Evolutionary conservation across 2,888 invertebrate genomes (phyloP).

Genomic region (Tineola bisselliella): DNA sequence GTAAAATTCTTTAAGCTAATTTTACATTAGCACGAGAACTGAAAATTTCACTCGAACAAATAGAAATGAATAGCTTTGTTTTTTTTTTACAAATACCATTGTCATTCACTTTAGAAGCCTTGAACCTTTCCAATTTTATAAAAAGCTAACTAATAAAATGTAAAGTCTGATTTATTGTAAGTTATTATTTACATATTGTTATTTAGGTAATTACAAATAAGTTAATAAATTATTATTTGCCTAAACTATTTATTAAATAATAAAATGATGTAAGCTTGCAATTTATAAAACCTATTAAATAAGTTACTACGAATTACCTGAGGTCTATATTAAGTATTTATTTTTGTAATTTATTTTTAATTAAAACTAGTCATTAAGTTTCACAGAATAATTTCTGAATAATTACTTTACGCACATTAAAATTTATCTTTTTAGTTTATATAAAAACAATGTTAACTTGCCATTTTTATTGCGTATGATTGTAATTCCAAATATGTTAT

Average conservation of each 20-base stretch:
- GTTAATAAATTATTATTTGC: background rate
- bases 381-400: background rate
- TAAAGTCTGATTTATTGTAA: background rate
- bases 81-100: no score
- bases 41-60: background rate
- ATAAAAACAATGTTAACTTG: background rate
- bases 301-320: background rate
- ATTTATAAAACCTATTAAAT: background rate
- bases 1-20: background rate
- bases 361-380: background rate
- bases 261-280: no score
- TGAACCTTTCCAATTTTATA: no score
- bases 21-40: background rate
- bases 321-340: background rate
- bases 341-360: background rate
- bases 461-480: background rate
- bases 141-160: background rate
- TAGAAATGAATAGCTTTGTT: background rate
- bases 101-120: no score
- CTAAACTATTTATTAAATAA: no score
- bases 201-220: background rate
- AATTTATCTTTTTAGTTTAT: no score
- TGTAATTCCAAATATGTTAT: no score
- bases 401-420: background rate
- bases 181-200: background rate